A percentile compares a stretch with the other conserved stretches of the same genome.
Conservation (phyloP, 2,113 vertebrate genomes). For the Amazona vittata region DNA sequence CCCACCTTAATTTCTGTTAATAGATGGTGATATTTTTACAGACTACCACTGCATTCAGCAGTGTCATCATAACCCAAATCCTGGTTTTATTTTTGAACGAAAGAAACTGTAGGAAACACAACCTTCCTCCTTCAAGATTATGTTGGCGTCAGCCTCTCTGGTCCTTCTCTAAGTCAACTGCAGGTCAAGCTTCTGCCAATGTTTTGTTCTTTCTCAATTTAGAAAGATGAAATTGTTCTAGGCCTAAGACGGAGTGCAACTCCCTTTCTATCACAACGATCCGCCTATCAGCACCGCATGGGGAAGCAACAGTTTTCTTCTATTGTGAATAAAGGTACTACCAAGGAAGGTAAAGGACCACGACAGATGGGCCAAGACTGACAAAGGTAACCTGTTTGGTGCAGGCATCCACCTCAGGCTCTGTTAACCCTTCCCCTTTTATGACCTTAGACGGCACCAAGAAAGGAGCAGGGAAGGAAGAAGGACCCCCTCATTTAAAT, state of each 20-base stretch:
- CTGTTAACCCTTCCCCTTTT: slow-evolving; percentile 26
- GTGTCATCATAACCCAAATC: neutral
- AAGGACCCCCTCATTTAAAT: neutral
- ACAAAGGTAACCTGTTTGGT: neutral
- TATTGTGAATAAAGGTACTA: slow-evolving; percentile 9
- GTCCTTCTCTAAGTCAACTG: slow-evolving; percentile 18
- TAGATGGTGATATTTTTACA: neutral
- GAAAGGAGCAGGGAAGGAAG: neutral
- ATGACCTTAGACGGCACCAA: neutral
- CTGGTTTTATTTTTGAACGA: neutral
- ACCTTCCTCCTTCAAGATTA: neutral
- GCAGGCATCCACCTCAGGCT: neutral
- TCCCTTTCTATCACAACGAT: slow-evolving; percentile 28
- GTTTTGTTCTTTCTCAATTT: slow-evolving; percentile 80
- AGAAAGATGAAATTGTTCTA: slow-evolving; percentile 72
- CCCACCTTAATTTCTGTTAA: neutral
- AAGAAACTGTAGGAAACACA: neutral
- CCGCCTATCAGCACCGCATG: slow-evolving; percentile 39
- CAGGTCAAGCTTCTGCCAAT: slow-evolving; percentile 75
- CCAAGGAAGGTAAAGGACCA: slow-evolving; percentile 43
- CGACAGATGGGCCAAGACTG: slow-evolving; percentile 49
- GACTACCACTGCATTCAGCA: slow-evolving; percentile 23
- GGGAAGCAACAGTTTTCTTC: slow-evolving; percentile 30
- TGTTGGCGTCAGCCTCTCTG: neutral
- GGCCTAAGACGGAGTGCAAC: slow-evolving; percentile 41